Evolutionary conservation across 2,888 invertebrate species (phyloP), one percentile per base, ranked within the genome.

Genomic region (Drosophila prostipennis): DNA sequence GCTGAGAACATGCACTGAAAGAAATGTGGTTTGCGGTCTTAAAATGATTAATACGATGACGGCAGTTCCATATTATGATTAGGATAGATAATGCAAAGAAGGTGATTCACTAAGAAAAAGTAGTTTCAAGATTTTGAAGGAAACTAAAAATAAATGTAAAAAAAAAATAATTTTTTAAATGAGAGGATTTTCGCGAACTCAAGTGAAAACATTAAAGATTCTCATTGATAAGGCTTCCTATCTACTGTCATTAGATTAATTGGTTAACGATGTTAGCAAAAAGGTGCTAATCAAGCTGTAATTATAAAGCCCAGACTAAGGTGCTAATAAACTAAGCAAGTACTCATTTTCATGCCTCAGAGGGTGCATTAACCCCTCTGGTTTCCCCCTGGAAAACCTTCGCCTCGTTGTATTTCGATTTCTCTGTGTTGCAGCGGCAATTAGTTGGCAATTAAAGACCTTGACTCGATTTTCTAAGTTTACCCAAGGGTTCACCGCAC

Each of bases 401-500:
- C 40, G 29, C 39, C 39, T 29, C 23, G 39, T 14, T 54, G 45
- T 51, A 23, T 34, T 45, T 32, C 34, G 54, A 60, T 61, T 67
- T 72, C 77, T 42, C 67, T 59, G 19, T 13, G 58, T 45, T 53
- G 72, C 80, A 75, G 26, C 43, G 58, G 53, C 73, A 81, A 84
- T 83, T 79, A 74, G 78, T 72, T 42, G 65, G 70, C 72, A 77
- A 72, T 76, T 72, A 72, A 70, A 76, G 74, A 61, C 84, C 84
- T 86, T 83, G 84, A 78, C 76, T 86, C 73, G 73, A 64, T 75
- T 82, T 64, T 39, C 43, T 64, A 60, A 29, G 16, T 72, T 64
- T 51, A 45, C 29, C 42, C 39, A 53, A 54, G 46, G 29, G 56
- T 45, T 69, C 40, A 8, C 43, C 26, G 19, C 48, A 43, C 26